These are phyloP conservation scores for Engystomops pustulosus DNA, from an alignment of 2,113 vertebrate species.

Conservation along the genomic window DNA sequence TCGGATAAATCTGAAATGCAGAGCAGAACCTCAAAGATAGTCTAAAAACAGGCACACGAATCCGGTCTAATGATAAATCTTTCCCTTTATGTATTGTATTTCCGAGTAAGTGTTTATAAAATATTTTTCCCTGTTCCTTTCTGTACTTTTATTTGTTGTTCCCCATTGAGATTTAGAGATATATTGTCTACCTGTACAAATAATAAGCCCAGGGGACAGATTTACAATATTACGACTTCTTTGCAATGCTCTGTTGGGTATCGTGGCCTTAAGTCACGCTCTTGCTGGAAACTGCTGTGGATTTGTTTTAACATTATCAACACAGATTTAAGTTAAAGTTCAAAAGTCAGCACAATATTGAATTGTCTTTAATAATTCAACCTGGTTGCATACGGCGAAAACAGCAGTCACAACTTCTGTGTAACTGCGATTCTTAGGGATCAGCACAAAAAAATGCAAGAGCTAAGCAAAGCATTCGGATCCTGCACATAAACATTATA, in stretches of 20 bases:
- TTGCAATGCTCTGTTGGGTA: neutral
- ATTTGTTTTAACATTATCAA: conserved; percentile 39
- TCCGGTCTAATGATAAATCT: too few species aligned
- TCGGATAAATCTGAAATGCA: too few species aligned
- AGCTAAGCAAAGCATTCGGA: neutral
- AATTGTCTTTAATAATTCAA: conserved; percentile 39
- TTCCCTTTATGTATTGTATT: too few species aligned
- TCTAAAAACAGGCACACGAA: too few species aligned
- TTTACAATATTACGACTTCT: neutral
- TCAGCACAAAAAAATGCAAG: conserved; percentile 37
- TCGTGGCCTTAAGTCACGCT: neutral
- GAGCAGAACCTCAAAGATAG: too few species aligned
- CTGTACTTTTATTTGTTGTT: neutral
- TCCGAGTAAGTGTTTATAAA: neutral
- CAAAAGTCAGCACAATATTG: conserved; percentile 40
- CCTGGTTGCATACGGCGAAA: neutral
- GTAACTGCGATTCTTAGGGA: neutral
- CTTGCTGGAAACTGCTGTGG: neutral
- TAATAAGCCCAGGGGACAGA: conserved; percentile 22
- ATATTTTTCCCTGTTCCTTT: neutral
- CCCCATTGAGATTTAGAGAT: neutral
- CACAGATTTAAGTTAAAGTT: conserved; percentile 16
- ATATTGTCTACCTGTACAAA: neutral
- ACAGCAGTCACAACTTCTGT: conserved; percentile 25
- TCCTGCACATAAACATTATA: neutral